Evolutionary conservation across 1,140 invertebrate genomes (phyloP).

Genomic region (Lepidurus arcticus): DNA sequence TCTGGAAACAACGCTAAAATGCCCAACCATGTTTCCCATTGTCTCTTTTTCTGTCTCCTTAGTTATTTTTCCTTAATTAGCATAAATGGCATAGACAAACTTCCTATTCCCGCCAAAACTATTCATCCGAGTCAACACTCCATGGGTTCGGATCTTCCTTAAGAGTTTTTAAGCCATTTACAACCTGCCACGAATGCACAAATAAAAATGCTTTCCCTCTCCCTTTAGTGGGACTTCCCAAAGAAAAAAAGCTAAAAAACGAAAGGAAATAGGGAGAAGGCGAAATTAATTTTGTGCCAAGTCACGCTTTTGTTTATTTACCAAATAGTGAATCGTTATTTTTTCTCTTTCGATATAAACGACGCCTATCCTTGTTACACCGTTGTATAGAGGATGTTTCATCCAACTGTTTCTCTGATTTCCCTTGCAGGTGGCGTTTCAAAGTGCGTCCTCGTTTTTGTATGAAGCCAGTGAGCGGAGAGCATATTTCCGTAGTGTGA

Average conservation of each 20-base stretch:
- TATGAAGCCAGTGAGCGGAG: constrained; percentile 51
- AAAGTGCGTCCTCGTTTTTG: constrained; percentile 49
- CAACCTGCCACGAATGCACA: no score
- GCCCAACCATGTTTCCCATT: background rate
- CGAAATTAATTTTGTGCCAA: no score
- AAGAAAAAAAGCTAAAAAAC: no score
- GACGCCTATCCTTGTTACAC: background rate
- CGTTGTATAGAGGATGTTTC: background rate
- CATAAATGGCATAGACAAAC: background rate
- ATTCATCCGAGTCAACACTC: background rate
- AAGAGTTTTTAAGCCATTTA: no score
- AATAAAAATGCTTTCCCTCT: no score
- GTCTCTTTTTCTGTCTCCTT: background rate
- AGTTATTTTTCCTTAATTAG: background rate
- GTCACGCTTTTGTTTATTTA: no score
- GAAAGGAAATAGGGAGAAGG: no score
- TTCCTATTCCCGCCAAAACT: background rate
- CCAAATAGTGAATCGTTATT: no score
- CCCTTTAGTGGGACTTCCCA: no score
- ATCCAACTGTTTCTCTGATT: constrained; percentile 35
- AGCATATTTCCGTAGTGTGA: constrained; percentile 50
- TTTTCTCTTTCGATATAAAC: background rate
- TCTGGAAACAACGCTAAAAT: background rate
- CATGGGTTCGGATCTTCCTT: background rate
- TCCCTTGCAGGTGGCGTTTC: constrained; percentile 48